A percentile compares a stretch with the other conserved stretches of the same genome.
phyloP scores from a whole-genome alignment of 2,797 vertebrate species.

The Syngnathus acus region DNA sequence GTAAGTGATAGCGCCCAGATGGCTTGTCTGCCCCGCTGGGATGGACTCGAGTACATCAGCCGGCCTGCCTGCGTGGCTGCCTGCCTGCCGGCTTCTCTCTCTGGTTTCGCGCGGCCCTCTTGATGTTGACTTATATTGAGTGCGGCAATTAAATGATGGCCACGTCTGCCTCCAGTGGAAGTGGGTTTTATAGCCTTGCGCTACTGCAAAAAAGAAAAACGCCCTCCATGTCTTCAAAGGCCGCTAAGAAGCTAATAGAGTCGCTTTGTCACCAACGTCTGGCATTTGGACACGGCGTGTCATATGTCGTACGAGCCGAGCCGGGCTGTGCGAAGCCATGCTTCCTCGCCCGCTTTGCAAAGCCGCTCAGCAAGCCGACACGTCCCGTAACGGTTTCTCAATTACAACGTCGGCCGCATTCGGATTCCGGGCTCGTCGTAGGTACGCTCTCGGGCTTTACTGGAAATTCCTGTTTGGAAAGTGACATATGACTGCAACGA shows the following conservation, averaged over 20 bases:
- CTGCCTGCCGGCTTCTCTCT: slow-evolving; percentile 35
- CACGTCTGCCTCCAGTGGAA: slow-evolving; percentile 41
- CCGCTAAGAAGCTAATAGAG: slow-evolving; percentile 7
- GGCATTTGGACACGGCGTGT: slow-evolving; percentile 3
- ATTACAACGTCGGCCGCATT: no score
- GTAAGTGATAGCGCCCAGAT: slow-evolving; percentile 45
- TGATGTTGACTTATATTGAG: slow-evolving; percentile 59
- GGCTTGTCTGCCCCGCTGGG: slow-evolving; percentile 31
- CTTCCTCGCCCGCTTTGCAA: neutral
- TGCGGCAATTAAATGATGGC: slow-evolving; percentile 54
- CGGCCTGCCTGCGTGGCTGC: slow-evolving; percentile 19
- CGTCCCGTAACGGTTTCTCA: neutral
- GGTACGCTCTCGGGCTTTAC: neutral
- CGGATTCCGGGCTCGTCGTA: neutral
- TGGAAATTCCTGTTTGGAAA: neutral
- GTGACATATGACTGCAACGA: neutral
- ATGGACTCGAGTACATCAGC: slow-evolving; percentile 26
- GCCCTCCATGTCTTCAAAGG: slow-evolving; percentile 15
- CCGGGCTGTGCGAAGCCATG: neutral
- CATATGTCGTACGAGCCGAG: neutral
- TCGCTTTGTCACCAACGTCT: slow-evolving; percentile 1
- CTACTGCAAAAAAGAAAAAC: slow-evolving; percentile 2
- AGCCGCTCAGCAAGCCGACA: neutral
- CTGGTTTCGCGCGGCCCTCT: slow-evolving; percentile 24
- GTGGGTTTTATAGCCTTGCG: slow-evolving; percentile 34